Percentiles rank a stretch among this genome's conserved stretches.
These are phyloP conservation scores for Torymus auratus DNA, from an alignment of 2,888 invertebrate genomes.

Conservation along the genomic window DNA sequence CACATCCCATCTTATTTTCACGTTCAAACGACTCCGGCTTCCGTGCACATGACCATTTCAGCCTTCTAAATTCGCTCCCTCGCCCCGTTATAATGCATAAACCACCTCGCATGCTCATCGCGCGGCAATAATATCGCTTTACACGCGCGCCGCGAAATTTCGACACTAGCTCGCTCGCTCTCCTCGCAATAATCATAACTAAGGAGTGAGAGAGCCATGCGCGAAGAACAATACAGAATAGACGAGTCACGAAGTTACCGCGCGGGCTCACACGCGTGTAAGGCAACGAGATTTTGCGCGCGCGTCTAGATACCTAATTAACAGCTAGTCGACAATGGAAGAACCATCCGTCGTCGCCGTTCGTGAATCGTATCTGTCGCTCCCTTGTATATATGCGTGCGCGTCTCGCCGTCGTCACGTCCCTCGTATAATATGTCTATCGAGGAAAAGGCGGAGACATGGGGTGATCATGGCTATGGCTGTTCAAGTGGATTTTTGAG, in stretches of 20 bases:
- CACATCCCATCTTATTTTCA: too few relatives aligned
- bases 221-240: conserved; percentile 2
- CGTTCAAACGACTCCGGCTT: too few relatives aligned
- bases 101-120: not conserved
- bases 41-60: not conserved
- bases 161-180: not conserved
- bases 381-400: conserved; percentile 13
- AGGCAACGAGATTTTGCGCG: conserved; percentile 69
- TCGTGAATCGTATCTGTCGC: conserved; percentile 70
- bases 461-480: too few relatives aligned
- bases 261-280: conserved; percentile 64
- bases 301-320: conserved; percentile 73
- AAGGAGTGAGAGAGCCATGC: not conserved
- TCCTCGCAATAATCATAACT: conserved; percentile 37
- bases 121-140: conserved; percentile 28
- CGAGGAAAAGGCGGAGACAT: too few relatives aligned
- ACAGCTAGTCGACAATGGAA: conserved; percentile 74
- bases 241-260: not conserved
- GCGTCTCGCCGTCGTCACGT: too few relatives aligned
- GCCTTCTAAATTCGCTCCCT: not conserved
- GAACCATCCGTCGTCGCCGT: conserved; percentile 73
- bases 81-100: not conserved
- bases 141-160: conserved; percentile 27
- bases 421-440: too few relatives aligned
- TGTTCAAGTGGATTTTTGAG: too few relatives aligned